Evolutionary conservation across 2,888 invertebrate species (phyloP).

Genomic region (Yponomeuta cagnagella): DNA sequence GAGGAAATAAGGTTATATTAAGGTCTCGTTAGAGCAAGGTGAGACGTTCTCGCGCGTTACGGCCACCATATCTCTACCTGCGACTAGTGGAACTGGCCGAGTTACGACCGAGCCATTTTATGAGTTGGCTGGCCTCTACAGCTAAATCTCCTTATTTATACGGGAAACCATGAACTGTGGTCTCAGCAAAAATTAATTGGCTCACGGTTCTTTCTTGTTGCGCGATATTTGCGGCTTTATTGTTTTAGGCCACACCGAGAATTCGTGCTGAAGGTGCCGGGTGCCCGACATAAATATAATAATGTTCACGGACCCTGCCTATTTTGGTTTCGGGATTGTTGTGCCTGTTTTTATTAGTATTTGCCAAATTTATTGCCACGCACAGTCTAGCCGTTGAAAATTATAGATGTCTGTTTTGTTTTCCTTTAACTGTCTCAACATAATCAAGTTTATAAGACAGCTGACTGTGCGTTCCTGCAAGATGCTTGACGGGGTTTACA

Average conservation of each 20-base stretch:
- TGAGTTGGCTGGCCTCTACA: conserved; percentile 55
- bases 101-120: conserved; percentile 65
- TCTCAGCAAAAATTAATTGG: conserved; percentile 72
- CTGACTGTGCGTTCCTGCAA: conserved; percentile 48
- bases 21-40: conserved; percentile 6
- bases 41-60: conserved; percentile 13
- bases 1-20: conserved; percentile 8
- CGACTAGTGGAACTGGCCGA: neutral
- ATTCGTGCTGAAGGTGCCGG: neutral
- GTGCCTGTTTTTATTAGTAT: neutral
- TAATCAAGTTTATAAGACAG: conserved; percentile 1
- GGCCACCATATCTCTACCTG: conserved; percentile 16
- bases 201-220: conserved; percentile 56
- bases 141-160: conserved; percentile 74
- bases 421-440: neutral
- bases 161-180: conserved; percentile 68
- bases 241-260: conserved; percentile 32
- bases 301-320: neutral
- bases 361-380: neutral
- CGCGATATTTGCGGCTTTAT: conserved; percentile 57
- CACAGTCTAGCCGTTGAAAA: neutral
- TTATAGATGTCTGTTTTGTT: neutral
- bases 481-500: conserved; percentile 39
- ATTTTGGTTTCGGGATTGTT: neutral
- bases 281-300: conserved; percentile 1